Evolutionary conservation across 2,113 vertebrate genomes (phyloP).

Genomic region (Paradoxurus hermaphroditus): DNA sequence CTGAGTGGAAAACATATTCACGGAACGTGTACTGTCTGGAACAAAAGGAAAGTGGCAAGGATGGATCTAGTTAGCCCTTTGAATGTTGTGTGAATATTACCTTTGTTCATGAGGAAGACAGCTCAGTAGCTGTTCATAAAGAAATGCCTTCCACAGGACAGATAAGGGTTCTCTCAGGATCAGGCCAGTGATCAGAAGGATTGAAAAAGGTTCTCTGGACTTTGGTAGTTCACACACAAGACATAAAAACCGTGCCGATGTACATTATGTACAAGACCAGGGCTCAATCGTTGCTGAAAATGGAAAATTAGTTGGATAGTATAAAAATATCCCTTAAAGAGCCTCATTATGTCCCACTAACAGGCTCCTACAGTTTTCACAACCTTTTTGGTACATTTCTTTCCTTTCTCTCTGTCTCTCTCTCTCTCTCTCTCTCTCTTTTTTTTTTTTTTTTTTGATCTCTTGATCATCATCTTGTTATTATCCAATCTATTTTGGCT

Average conservation of each 20-base stretch:
- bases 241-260: neutral
- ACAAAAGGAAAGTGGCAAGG: neutral
- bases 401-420: neutral
- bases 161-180: neutral
- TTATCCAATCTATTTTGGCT: neutral
- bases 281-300: neutral
- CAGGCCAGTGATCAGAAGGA: neutral
- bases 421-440: rapidly evolving
- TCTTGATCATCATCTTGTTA: neutral
- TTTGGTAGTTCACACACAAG: neutral
- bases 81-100: neutral
- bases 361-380: neutral
- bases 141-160: neutral
- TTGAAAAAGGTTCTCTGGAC: neutral
- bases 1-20: neutral
- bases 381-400: neutral
- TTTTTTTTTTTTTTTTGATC: neutral
- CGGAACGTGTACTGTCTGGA: too few relatives aligned
- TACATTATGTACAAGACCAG: neutral
- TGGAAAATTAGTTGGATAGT: neutral
- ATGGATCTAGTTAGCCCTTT: neutral
- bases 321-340: neutral
- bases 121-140: neutral
- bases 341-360: neutral
- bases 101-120: neutral